A percentile compares a stretch with the other conserved stretches of the same genome.
Conservation (phyloP, 2,797 vertebrate genomes). For the Vireo griseus region DNA sequence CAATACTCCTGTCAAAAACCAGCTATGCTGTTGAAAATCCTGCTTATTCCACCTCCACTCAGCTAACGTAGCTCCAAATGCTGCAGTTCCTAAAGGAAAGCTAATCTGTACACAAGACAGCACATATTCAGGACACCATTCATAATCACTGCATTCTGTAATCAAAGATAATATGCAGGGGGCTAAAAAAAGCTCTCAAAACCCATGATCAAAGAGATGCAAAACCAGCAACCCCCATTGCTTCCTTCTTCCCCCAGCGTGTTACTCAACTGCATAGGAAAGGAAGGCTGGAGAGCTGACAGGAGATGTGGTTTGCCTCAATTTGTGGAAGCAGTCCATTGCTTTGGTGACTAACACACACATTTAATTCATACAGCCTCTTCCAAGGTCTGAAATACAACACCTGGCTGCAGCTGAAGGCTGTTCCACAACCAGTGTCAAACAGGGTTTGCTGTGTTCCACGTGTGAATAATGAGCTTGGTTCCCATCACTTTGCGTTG, state of each 20-base stretch:
- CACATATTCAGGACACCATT: not conserved
- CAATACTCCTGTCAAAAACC: not conserved
- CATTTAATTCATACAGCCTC: not conserved
- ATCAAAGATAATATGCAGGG: not conserved
- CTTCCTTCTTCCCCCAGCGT: not conserved
- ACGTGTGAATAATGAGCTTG: not conserved
- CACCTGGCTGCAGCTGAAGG: not conserved
- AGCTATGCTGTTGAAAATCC: not conserved
- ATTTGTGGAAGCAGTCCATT: not conserved
- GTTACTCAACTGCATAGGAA: not conserved
- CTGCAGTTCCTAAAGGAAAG: not conserved
- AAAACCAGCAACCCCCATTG: not conserved
- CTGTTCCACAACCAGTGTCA: not conserved
- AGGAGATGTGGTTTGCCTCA: not conserved
- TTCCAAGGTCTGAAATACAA: not conserved
- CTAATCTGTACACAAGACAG: not conserved
- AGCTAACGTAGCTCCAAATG: not conserved
- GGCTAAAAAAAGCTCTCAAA: not conserved
- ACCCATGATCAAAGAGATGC: not conserved
- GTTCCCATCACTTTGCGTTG: not conserved
- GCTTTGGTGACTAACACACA: not conserved
- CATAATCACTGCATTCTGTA: not conserved
- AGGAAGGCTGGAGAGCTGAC: not conserved
- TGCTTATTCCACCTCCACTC: not conserved
- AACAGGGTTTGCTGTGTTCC: not conserved